phyloP scores from a whole-genome alignment of 2,888 invertebrate genomes.

The Ophioninae sp. region DNA sequence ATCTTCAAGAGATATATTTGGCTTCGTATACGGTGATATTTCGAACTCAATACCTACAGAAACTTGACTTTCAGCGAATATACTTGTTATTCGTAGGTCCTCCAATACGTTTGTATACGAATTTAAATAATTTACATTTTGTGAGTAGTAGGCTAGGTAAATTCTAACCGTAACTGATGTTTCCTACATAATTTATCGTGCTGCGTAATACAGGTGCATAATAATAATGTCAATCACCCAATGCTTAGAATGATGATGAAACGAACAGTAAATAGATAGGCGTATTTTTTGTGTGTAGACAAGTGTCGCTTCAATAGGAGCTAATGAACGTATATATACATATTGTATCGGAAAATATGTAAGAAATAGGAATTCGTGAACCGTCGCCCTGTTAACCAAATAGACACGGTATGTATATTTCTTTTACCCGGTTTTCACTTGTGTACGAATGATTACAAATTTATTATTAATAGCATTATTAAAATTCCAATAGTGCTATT shows the following conservation, averaged over 20 bases:
- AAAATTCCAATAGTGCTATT: no score
- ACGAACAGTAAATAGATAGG: neutral
- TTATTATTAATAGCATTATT: neutral
- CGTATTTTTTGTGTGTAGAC: neutral
- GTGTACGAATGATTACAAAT: neutral
- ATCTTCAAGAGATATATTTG: conserved; percentile 2
- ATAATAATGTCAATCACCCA: neutral
- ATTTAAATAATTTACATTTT: no score
- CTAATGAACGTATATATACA: neutral
- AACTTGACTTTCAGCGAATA: neutral
- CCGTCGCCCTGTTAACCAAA: neutral
- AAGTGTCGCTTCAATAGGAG: neutral
- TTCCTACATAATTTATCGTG: neutral
- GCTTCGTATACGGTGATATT: neutral
- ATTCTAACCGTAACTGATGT: no score
- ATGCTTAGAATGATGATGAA: neutral
- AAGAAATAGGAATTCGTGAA: neutral
- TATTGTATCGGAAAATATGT: neutral
- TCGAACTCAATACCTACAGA: neutral
- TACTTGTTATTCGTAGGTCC: neutral
- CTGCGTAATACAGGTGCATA: neutral
- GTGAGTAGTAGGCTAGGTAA: no score
- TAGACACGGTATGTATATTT: neutral
- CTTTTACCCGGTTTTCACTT: neutral
- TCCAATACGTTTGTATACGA: neutral